Percentiles rank a stretch among this genome's conserved stretches.
Conservation (phyloP, 2,113 vertebrate genomes). For the Datnioides undecimradiatus region DNA sequence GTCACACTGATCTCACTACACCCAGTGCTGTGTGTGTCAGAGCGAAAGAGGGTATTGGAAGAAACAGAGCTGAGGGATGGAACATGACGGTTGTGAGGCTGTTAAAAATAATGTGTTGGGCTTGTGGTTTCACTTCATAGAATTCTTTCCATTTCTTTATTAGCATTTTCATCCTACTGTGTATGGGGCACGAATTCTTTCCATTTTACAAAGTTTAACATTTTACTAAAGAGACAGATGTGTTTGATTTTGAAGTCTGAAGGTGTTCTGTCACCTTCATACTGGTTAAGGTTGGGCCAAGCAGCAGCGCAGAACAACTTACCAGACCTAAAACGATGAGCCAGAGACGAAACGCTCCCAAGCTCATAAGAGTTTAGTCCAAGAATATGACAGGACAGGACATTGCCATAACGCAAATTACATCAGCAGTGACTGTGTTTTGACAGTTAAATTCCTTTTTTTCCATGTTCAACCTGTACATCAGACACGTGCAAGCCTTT, state of each 20-base stretch:
- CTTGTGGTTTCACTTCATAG: slow-evolving; percentile 46
- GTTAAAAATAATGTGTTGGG: slow-evolving; percentile 56
- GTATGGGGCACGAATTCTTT: slow-evolving; percentile 45
- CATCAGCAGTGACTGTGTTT: slow-evolving; percentile 3
- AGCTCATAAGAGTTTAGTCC: background rate
- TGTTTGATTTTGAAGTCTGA: slow-evolving; percentile 44
- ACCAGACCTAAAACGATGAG: slow-evolving; percentile 16
- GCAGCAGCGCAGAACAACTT: slow-evolving; percentile 1
- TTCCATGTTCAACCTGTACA: slow-evolving; percentile 19
- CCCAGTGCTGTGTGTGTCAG: slow-evolving; percentile 12
- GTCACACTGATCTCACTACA: background rate
- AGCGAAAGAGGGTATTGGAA: slow-evolving; percentile 29
- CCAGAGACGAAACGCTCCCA: background rate
- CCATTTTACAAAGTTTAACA: slow-evolving; percentile 42
- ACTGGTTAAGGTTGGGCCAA: background rate
- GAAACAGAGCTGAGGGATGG: slow-evolving; percentile 38
- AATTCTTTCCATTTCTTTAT: slow-evolving; percentile 72
- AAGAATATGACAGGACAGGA: background rate
- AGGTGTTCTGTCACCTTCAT: slow-evolving; percentile 34
- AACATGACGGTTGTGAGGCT: slow-evolving; percentile 57
- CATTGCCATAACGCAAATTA: slow-evolving; percentile 7
- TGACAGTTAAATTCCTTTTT: background rate
- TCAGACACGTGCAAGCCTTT: background rate
- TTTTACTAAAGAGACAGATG: slow-evolving; percentile 39
- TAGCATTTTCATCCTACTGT: slow-evolving; percentile 47